A percentile compares a stretch with the other conserved stretches of the same genome.
These are phyloP conservation scores for Ophion obscuratus DNA, from an alignment of 2,888 invertebrate species.

Conservation along the genomic window DNA sequence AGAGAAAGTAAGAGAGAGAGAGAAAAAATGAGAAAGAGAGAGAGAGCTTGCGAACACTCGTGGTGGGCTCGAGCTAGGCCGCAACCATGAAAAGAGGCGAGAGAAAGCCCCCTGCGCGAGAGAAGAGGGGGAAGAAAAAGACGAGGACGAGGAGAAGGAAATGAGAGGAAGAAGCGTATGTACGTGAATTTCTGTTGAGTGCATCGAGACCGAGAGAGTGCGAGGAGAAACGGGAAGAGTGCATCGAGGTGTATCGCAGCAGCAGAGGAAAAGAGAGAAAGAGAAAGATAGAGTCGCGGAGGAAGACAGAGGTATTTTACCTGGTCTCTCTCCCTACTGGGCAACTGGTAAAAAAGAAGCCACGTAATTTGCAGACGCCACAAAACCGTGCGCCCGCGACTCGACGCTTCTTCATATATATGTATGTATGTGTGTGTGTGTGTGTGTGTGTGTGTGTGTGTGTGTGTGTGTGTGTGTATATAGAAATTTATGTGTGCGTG, in stretches of 20 bases:
- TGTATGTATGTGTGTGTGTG: background rate
- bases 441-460: background rate
- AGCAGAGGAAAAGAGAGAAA: conserved; percentile 48
- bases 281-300: conserved; percentile 54
- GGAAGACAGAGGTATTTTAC: conserved; percentile 63
- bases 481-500: background rate
- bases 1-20: conserved; percentile 9
- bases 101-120: conserved; percentile 42
- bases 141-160: conserved; percentile 24
- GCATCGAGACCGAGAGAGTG: conserved; percentile 55
- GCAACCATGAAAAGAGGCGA: conserved; percentile 52
- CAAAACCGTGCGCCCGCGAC: conserved; percentile 54
- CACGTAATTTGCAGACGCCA: conserved; percentile 67
- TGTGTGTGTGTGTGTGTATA: background rate
- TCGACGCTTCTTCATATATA: conserved; percentile 49
- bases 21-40: conserved; percentile 64
- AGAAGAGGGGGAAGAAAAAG: conserved; percentile 24
- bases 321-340: conserved; percentile 50
- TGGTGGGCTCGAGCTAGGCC: conserved; percentile 34
- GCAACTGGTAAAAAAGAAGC: conserved; percentile 67
- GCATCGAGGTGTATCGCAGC: conserved; percentile 63
- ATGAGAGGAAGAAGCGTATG: conserved; percentile 27
- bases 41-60: conserved; percentile 16
- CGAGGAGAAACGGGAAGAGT: conserved; percentile 49
- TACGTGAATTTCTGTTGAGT: conserved; percentile 49